phyloP scores from a whole-genome alignment of 2,113 vertebrate genomes.

The Pan paniscus region DNA sequence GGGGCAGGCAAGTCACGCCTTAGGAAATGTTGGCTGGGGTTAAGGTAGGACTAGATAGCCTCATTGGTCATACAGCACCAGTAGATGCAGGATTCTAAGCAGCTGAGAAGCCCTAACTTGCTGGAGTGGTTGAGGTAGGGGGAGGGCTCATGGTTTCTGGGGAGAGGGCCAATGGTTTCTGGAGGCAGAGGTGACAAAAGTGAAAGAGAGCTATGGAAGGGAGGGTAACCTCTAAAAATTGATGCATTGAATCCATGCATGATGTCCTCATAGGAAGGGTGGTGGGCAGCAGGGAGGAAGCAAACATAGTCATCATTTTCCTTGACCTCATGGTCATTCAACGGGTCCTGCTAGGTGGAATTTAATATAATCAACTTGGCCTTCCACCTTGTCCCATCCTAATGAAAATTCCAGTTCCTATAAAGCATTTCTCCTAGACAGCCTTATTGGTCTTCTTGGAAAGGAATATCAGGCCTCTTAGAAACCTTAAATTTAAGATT shows the following conservation, averaged over 20 bases:
- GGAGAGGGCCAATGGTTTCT: background rate
- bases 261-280: background rate
- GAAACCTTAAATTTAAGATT: constrained; percentile 67
- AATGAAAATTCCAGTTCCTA: constrained; percentile 64
- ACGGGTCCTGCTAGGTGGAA: background rate
- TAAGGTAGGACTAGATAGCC: background rate
- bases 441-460: constrained; percentile 53
- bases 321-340: background rate
- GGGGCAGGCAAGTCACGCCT: too few relatives aligned
- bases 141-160: background rate
- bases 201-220: background rate
- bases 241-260: background rate
- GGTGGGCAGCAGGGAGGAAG: background rate
- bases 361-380: constrained; percentile 1
- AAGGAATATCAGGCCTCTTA: constrained; percentile 54
- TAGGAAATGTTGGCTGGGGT: background rate
- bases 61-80: background rate
- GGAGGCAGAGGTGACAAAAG: background rate
- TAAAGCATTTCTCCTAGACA: constrained; percentile 34
- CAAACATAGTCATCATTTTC: background rate
- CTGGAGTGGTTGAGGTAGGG: background rate
- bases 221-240: background rate
- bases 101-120: background rate
- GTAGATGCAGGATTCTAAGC: background rate
- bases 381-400: background rate